Evolutionary conservation across 2,113 vertebrate species (phyloP), one percentile per base, ranked within the genome.

Genomic region (Merops nubicus): DNA sequence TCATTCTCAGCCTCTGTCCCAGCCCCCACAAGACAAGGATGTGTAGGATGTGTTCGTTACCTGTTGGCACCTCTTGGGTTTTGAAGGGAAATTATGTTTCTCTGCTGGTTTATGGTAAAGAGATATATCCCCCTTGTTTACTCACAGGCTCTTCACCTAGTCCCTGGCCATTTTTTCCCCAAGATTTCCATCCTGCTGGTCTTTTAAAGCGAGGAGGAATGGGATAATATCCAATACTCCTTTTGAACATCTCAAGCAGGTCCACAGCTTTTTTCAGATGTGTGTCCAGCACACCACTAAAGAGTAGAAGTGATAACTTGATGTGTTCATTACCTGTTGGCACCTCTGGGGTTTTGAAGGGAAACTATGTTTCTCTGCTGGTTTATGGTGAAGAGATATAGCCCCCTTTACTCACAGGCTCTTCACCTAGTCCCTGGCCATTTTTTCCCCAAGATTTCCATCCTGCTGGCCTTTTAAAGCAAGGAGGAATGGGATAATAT

Each of bases 1-100:
- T 69, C 6, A 51, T 85, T 86, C 15, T 22, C 31, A 82, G 18
- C 5, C 31, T 68, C 36, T 85, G 20, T 6, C 21, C 20, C 25
- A 69, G 47, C 10, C 1, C n/a, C 9, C 8, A 45, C 6, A 65
- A 28, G 57, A 75, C 47, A 78, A 64, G 26, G 36, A 29, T 50
- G 29, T 0, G 0, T 54, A 62, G 60, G 36, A 77, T 45, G 18
- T 3, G 1, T n/a, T n/a, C n/a, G n/a, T 62, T 81, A 56, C 14
- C 31, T 34, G 5, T 64, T 60, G 25, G 28, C 78, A 75, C 11
- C 7, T 74, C 34, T 54, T 19, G 25, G 70, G 9, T 68, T 90
- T 40, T 68, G 60, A 74, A 84, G 67, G 13, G 9, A 33, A 93
- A 40, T 5, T 15, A 15, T 29, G 5, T 19, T 88, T 70, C 59